These are phyloP conservation scores for Cyclophora albipunctata DNA, from an alignment of 2,888 invertebrate species.

Conservation along the genomic window DNA sequence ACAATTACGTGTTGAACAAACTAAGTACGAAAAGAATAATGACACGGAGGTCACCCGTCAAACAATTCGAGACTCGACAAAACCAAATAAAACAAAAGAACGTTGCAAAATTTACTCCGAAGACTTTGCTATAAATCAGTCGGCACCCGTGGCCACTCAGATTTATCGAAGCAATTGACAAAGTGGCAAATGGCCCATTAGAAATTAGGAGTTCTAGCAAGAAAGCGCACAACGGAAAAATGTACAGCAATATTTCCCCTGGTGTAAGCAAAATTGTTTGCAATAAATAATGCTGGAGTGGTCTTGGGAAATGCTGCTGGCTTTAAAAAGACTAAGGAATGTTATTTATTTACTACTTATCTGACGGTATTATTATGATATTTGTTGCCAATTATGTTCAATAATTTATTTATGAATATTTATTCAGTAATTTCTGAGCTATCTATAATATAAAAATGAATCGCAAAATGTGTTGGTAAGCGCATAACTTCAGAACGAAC, in stretches of 20 bases:
- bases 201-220: constrained; percentile 68
- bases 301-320: constrained; percentile 26
- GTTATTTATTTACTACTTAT: background rate
- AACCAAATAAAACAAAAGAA: constrained; percentile 58
- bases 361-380: too few relatives aligned
- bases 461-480: too few relatives aligned
- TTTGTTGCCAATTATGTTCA: too few relatives aligned
- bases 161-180: constrained; percentile 76
- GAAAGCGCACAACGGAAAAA: constrained; percentile 54
- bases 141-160: constrained; percentile 46
- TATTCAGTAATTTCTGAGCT: too few relatives aligned
- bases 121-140: constrained; percentile 63
- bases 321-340: constrained; percentile 15
- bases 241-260: constrained; percentile 64
- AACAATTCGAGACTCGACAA: constrained; percentile 8
- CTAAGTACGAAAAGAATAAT: too few relatives aligned
- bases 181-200: constrained; percentile 76
- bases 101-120: constrained; percentile 52
- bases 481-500: too few relatives aligned
- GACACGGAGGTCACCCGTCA: too few relatives aligned
- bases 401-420: too few relatives aligned
- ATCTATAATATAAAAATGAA: too few relatives aligned
- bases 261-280: constrained; percentile 64
- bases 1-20: too few relatives aligned
- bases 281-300: constrained; percentile 58